Conservation (phyloP, 2,797 vertebrate species). For the Trachops cirrhosus region DNA sequence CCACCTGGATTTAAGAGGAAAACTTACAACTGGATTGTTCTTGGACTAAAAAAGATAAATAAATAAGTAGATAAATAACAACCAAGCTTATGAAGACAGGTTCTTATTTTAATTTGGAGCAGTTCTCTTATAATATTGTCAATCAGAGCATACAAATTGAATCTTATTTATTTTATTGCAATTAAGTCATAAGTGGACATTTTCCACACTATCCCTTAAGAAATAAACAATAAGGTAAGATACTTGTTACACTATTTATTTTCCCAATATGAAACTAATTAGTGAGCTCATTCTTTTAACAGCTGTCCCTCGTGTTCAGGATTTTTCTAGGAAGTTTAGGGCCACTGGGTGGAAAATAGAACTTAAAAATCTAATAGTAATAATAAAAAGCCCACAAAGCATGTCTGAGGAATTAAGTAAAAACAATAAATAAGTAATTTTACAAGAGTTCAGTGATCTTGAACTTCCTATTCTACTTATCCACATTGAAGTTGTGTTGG, state of each 20-base stretch:
- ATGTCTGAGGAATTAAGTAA: conserved; percentile 70
- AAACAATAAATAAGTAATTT: conserved; percentile 79
- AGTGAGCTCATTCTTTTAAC: conserved; percentile 79
- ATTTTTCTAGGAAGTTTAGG: conserved; percentile 63
- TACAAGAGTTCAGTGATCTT: conserved; percentile 63
- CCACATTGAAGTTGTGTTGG: conserved; percentile 51
- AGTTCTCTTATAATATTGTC: conserved; percentile 63
- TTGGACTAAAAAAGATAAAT: conserved; percentile 14
- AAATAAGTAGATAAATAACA: conserved; percentile 50
- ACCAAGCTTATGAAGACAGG: conserved; percentile 20
- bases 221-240: conserved; percentile 78
- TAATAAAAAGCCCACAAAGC: conserved; percentile 65
- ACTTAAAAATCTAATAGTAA: conserved; percentile 61
- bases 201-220: conserved; percentile 71
- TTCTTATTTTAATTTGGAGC: conserved; percentile 51
- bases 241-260: conserved; percentile 75
- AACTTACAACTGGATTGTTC: conserved; percentile 3
- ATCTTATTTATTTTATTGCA: conserved; percentile 75
- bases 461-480: conserved; percentile 72
- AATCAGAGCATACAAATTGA: conserved; percentile 61
- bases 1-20: conserved; percentile 63
- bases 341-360: conserved; percentile 42
- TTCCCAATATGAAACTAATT: conserved; percentile 78
- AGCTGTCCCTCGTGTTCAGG: conserved; percentile 71
- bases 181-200: conserved; percentile 60